phyloP scores from a whole-genome alignment of 2,888 invertebrate species.

The Cepaea hortensis region DNA sequence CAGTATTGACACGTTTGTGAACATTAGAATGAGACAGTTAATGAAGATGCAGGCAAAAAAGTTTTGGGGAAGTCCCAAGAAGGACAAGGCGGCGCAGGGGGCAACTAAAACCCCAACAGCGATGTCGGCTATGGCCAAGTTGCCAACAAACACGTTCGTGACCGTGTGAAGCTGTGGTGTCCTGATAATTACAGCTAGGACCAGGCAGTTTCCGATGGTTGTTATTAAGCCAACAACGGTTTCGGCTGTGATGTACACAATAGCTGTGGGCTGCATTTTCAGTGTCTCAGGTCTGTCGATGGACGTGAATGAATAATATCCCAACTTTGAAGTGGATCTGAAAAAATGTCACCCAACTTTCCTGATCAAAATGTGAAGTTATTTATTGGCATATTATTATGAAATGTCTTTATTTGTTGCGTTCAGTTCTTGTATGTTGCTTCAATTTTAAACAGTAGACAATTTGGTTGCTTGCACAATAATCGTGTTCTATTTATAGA shows the following conservation, averaged over 20 bases:
- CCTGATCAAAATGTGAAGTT: no score
- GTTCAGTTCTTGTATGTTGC: no score
- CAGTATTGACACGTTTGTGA: conserved; percentile 74
- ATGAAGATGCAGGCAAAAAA: conserved; percentile 70
- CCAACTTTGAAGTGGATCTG: no score
- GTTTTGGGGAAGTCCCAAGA: conserved; percentile 61
- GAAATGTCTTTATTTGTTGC: no score
- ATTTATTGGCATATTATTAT: no score
- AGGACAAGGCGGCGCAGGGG: conserved; percentile 64
- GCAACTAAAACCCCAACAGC: conserved; percentile 69
- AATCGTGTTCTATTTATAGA: no score
- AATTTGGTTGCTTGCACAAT: no score
- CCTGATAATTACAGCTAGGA: conserved; percentile 62
- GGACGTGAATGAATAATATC: no score
- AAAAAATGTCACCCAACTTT: no score
- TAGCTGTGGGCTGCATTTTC: background rate
- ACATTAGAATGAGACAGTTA: conserved; percentile 70
- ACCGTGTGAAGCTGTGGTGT: conserved; percentile 62
- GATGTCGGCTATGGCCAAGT: conserved; percentile 68
- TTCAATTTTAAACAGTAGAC: no score
- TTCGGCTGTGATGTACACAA: conserved; percentile 64
- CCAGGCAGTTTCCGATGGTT: conserved; percentile 64
- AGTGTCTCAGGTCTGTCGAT: no score
- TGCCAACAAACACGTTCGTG: conserved; percentile 71
- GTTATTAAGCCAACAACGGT: conserved; percentile 61